Evolutionary conservation across 2,113 vertebrate genomes (phyloP), one percentile per base, ranked within the genome.

Genomic region (Ameiurus melas): DNA sequence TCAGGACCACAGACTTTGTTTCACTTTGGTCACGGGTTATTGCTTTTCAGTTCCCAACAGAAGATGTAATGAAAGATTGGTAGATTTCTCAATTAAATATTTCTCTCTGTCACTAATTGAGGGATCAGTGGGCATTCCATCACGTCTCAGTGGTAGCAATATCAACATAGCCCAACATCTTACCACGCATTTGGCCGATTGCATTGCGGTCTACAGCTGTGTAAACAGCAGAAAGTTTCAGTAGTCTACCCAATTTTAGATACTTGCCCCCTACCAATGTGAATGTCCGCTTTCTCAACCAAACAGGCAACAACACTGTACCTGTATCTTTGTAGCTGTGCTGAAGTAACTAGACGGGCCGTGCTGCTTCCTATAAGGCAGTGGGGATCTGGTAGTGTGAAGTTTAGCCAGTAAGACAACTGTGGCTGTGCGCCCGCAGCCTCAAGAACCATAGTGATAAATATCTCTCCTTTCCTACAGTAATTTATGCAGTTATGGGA

Each of bases 401-500:
- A 25, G 57, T 88, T 53, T 78, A 78, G 70, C 62, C 25, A 22
- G 60, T 58, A 78, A 77, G 79, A 90, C 87, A 86, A 75, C 81
- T 84, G 66, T 90, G 90, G 88, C 82, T 19, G 33, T 70, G 33
- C 20, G 82, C 85, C 90, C 36, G 36, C 80, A 87, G 20, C 47
- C 85, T 43, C 43, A 43, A 53, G 36, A 85, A 83, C 51, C 30
- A 71, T 16, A 47, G 86, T 81, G 86, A 90, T 89, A 89, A 84
- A 91, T 87, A 90, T 91, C 89, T 89, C 87, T 75, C 36, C 73
- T 68, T 80, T 89, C 68, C 87, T 85, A 80, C 43, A 58, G 86
- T 91, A 88, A 91, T 91, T 93, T 91, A 91, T 89, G 87, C 77
- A 80, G 89, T 89, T 84, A 89, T 90, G 75, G 86, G 88, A 85